Evolutionary conservation across 2,797 vertebrate species (phyloP).

Genomic region (Propithecus deckenii): DNA sequence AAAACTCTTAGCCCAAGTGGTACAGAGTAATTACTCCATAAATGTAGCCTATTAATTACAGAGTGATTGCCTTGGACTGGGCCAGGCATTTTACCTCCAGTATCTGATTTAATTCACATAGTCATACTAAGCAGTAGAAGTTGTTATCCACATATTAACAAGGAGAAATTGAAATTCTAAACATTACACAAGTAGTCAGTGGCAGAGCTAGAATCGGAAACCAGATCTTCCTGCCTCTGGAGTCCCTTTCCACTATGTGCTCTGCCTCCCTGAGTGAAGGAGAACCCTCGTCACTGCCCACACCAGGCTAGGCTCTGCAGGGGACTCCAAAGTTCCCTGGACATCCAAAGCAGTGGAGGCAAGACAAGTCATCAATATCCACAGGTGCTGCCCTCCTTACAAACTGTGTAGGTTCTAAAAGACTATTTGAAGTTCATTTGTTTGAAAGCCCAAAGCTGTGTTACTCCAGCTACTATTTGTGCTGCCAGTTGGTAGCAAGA

Average conservation of each 20-base stretch:
- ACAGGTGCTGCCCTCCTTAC: background rate
- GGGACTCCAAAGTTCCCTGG: background rate
- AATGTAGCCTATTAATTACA: background rate
- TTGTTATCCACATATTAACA: background rate
- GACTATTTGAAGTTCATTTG: background rate
- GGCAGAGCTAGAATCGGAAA: background rate
- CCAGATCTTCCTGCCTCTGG: background rate
- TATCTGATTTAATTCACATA: background rate
- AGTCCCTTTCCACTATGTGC: background rate
- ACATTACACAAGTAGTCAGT: background rate
- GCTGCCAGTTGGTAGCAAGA: background rate
- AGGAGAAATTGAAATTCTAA: background rate
- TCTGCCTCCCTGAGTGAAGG: background rate
- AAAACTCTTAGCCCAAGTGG: background rate
- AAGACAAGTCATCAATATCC: background rate
- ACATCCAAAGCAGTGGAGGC: background rate
- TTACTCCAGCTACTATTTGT: background rate
- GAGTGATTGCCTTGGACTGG: background rate
- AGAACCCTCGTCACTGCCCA: background rate
- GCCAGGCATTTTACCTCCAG: background rate
- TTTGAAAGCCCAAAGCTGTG: background rate
- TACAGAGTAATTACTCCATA: background rate
- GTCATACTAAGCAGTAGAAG: background rate
- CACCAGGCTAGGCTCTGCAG: background rate
- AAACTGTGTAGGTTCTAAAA: background rate